Percentiles rank a stretch among this genome's conserved stretches.
Evolutionary conservation across 92 coral and sea anemone genomes (phyloP).

Genomic region (Paramuricea clavata): DNA sequence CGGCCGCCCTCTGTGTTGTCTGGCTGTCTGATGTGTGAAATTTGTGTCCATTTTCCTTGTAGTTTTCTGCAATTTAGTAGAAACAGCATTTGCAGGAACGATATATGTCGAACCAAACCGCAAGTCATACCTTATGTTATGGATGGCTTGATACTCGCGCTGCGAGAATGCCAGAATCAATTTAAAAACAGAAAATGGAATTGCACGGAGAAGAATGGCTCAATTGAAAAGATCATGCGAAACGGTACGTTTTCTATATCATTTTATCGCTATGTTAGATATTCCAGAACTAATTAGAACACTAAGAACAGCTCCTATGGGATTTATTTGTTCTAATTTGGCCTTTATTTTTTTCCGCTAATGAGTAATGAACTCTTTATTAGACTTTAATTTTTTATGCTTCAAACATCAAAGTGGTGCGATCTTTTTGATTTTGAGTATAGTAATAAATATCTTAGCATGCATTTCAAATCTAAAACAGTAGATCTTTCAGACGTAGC

Average conservation of each 20-base stretch:
- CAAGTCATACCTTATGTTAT: constrained; percentile 84
- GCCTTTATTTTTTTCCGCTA: neutral
- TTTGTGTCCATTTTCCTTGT: neutral
- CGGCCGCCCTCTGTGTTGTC: constrained; percentile 35
- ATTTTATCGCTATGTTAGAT: constrained; percentile 16
- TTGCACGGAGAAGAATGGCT: constrained; percentile 77
- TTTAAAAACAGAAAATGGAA: constrained; percentile 90
- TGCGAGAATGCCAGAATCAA: constrained; percentile 92
- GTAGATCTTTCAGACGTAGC: neutral
- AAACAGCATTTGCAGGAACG: constrained; percentile 42
- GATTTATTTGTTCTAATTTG: neutral
- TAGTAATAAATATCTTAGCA: neutral
- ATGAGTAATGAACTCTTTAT: neutral
- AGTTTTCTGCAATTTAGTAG: constrained; percentile 23
- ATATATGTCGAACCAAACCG: constrained; percentile 71
- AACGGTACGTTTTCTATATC: constrained; percentile 72
- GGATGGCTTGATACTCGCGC: constrained; percentile 81
- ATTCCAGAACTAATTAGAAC: neutral
- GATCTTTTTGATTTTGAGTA: neutral
- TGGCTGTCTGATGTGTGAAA: neutral
- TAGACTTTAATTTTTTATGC: neutral
- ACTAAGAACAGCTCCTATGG: neutral
- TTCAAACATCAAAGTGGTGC: neutral
- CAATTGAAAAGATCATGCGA: constrained; percentile 84
- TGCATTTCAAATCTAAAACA: neutral